Conservation (phyloP, 2,113 vertebrate genomes). For the Gnathonemus echidnorhynchus region DNA sequence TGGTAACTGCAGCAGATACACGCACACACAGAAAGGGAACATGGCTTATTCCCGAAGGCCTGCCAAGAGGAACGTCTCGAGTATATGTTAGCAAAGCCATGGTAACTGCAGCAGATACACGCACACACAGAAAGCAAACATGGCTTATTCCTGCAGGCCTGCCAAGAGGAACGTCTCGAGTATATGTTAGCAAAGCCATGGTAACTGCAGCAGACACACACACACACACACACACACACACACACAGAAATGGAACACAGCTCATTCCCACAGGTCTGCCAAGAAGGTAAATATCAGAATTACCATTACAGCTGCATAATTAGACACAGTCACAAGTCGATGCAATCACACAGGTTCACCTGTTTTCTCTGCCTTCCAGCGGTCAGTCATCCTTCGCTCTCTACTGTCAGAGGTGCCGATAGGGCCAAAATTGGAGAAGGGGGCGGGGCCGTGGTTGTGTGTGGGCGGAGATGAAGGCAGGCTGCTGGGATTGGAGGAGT, state of each 20-base stretch:
- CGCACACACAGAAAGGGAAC: not conserved
- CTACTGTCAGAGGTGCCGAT: conserved; percentile 91
- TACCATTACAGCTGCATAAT: not conserved
- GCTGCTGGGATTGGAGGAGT: conserved; percentile 97
- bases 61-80: not conserved
- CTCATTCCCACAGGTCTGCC: not conserved
- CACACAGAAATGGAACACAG: not conserved
- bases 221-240: not conserved
- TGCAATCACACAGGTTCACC: conserved; percentile 47
- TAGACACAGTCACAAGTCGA: not conserved
- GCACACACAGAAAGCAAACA: not conserved
- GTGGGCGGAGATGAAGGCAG: conserved; percentile 94
- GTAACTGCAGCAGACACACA: conserved; percentile 55
- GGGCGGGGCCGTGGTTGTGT: conserved; percentile 82
- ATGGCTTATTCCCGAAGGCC: not conserved
- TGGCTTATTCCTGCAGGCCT: not conserved
- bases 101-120: conserved; percentile 58
- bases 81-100: not conserved
- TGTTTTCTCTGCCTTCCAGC: conserved; percentile 93
- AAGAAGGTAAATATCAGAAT: not conserved
- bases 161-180: not conserved
- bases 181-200: not conserved
- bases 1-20: conserved; percentile 56
- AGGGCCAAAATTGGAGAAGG: conserved; percentile 92
- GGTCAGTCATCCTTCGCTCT: conserved; percentile 78